Evolutionary conservation across 2,797 vertebrate genomes (phyloP).

Genomic region (Pseudochaenichthys georgianus): DNA sequence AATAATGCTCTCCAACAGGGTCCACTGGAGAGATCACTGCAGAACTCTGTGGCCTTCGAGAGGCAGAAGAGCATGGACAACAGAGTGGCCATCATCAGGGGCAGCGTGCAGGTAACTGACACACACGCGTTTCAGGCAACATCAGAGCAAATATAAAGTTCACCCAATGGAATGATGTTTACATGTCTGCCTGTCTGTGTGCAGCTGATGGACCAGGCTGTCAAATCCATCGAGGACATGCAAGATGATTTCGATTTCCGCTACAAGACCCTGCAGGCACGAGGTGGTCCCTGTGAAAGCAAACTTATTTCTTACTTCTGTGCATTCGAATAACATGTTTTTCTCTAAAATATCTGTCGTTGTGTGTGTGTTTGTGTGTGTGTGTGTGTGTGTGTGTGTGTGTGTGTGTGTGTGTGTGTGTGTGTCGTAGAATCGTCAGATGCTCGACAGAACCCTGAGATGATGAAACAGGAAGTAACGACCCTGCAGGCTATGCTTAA

Average conservation of each 20-base stretch:
- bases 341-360: background rate
- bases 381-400: background rate
- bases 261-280: slow-evolving; percentile 95
- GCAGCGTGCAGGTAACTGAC: slow-evolving; percentile 89
- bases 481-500: slow-evolving; percentile 95
- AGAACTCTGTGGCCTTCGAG: slow-evolving; percentile 90
- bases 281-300: slow-evolving; percentile 83
- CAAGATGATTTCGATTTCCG: slow-evolving; percentile 99
- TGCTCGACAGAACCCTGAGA: slow-evolving; percentile 82
- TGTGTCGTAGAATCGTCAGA: slow-evolving; percentile 87
- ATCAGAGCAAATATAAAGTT: background rate
- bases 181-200: slow-evolving; percentile 19
- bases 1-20: slow-evolving; percentile 82
- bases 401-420: slow-evolving; percentile 8
- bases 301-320: background rate
- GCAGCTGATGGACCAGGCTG: slow-evolving; percentile 95
- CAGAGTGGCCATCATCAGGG: slow-evolving; percentile 90
- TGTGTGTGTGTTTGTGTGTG: background rate
- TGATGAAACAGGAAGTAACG: slow-evolving; percentile 92
- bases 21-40: slow-evolving; percentile 92
- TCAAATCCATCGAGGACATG: slow-evolving; percentile 95
- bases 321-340: background rate
- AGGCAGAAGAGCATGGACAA: slow-evolving; percentile 93
- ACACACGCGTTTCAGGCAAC: background rate
- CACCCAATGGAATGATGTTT: background rate